Evolutionary conservation across 2,888 invertebrate genomes (phyloP).

Genomic region (Cerceris rybyensis): DNA sequence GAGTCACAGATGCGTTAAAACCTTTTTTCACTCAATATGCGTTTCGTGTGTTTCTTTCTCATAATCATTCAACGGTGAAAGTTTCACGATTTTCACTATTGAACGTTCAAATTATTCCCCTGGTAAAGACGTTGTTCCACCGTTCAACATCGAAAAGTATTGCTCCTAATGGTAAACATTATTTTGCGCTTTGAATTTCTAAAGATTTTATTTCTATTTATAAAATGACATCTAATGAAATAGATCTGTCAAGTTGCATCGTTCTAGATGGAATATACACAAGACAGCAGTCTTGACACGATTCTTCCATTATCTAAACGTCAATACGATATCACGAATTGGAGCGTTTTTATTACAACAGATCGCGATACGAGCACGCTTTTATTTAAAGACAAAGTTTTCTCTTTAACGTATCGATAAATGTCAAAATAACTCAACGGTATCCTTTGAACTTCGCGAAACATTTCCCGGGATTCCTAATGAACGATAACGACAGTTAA

Average conservation of each 20-base stretch:
- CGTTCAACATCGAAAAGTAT: no score
- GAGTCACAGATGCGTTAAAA: constrained; percentile 12
- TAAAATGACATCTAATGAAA: neutral
- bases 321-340: constrained; percentile 48
- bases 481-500: constrained; percentile 38
- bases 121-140: no score
- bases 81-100: no score
- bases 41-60: no score
- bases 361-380: constrained; percentile 2
- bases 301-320: constrained; percentile 52
- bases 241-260: neutral
- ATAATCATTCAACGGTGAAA: no score
- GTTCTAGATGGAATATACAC: constrained; percentile 12
- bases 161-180: no score
- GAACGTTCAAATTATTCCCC: no score
- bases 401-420: neutral
- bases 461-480: constrained; percentile 6
- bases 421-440: constrained; percentile 29
- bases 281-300: constrained; percentile 50
- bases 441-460: constrained; percentile 34
- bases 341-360: neutral
- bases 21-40: no score
- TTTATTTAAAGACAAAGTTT: constrained; percentile 8
- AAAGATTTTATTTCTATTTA: neutral
- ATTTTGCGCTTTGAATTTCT: no score